These are phyloP conservation scores for Manacus vitellinus DNA, from an alignment of 2,113 vertebrate species.

Conservation along the genomic window DNA sequence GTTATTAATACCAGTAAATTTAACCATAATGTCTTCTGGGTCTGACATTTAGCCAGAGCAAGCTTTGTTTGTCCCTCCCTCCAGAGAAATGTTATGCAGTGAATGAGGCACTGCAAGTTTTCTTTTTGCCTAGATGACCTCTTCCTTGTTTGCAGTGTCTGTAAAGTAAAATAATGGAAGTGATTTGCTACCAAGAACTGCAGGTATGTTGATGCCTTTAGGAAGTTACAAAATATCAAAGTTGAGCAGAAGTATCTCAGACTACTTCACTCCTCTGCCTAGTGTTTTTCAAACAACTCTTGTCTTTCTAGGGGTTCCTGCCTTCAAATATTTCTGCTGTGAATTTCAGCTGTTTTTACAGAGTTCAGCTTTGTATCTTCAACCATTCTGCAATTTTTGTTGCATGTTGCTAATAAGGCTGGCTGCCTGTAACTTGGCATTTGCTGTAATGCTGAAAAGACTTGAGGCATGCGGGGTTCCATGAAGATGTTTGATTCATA, in stretches of 20 bases:
- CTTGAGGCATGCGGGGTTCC: rapidly evolving
- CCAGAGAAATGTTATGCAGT: neutral
- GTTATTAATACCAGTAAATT: neutral
- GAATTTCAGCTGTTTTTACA: neutral
- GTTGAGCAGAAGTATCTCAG: neutral
- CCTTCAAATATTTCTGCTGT: neutral
- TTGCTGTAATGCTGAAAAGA: neutral
- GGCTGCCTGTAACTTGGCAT: neutral
- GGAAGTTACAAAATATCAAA: neutral
- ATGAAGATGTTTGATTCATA: neutral
- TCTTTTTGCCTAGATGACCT: neutral
- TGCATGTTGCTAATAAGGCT: neutral
- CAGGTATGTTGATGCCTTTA: neutral
- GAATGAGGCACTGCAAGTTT: neutral
- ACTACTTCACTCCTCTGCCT: neutral
- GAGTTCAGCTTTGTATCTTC: neutral
- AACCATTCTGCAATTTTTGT: neutral
- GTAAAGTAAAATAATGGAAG: neutral
- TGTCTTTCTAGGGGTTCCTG: neutral
- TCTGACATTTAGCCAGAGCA: neutral
- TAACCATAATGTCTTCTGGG: neutral
- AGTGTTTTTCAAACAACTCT: neutral
- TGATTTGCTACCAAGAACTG: neutral
- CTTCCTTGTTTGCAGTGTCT: neutral
- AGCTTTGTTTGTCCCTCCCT: neutral